Conservation (phyloP, 2,797 vertebrate species). For the Steatocranus sp. region DNA sequence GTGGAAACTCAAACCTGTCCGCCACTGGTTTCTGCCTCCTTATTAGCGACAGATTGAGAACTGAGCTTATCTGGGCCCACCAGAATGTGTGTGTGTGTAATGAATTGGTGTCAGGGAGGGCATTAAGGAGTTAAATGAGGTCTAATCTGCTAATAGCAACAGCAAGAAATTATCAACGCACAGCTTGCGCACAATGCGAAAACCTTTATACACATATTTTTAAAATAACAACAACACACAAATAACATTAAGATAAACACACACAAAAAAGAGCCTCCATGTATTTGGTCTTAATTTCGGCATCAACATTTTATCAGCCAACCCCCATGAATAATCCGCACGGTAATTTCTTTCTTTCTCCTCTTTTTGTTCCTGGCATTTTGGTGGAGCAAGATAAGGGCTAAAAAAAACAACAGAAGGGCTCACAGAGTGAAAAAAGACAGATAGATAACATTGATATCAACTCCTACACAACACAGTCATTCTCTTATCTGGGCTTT, state of each 20-base stretch:
- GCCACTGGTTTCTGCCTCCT: constrained; percentile 49
- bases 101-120: constrained; percentile 57
- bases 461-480: constrained; percentile 89
- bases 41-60: constrained; percentile 69
- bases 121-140: constrained; percentile 70
- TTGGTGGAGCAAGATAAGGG: constrained; percentile 93
- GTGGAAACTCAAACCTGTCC: constrained; percentile 50
- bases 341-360: constrained; percentile 79
- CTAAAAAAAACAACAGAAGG: constrained; percentile 90
- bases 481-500: constrained; percentile 88
- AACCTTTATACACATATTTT: constrained; percentile 28
- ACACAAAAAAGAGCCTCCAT: constrained; percentile 5
- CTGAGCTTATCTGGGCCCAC: constrained; percentile 68
- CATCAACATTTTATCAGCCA: constrained; percentile 71
- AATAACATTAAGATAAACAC: constrained; percentile 38
- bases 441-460: constrained; percentile 95
- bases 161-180: constrained; percentile 46
- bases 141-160: constrained; percentile 63
- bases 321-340: constrained; percentile 75
- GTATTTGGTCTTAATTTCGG: constrained; percentile 76
- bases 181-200: constrained; percentile 28
- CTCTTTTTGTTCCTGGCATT: constrained; percentile 95
- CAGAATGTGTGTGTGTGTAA: constrained; percentile 52
- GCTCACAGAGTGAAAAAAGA: constrained; percentile 90
- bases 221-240: constrained; percentile 14